Evolutionary conservation across 1,140 invertebrate genomes (phyloP).

Genomic region (Apis florea): DNA sequence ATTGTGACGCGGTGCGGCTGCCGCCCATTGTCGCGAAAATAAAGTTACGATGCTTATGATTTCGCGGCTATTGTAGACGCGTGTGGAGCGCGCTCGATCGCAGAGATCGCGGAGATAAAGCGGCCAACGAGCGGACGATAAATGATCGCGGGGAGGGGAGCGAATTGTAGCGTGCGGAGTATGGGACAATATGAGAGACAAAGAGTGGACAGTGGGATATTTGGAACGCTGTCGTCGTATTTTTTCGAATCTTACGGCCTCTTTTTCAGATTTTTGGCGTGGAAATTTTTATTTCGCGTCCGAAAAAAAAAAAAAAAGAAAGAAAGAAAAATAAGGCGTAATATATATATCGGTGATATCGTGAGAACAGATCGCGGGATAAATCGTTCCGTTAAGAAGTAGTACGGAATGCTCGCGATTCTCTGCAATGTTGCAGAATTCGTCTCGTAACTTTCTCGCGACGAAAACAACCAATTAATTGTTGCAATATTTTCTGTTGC

Average conservation of each 20-base stretch:
- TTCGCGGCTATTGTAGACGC: not conserved
- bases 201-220: not conserved
- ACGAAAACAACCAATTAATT: no score
- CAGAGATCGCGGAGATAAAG: not conserved
- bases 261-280: no score
- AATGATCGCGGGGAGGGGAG: not conserved
- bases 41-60: constrained; percentile 38
- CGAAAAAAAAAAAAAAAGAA: no score
- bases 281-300: no score
- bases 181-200: not conserved
- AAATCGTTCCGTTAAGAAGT: no score
- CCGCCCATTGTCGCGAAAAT: constrained; percentile 13
- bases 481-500: no score
- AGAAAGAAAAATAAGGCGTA: no score
- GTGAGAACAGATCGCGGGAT: no score
- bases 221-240: not conserved
- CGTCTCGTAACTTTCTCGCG: no score
- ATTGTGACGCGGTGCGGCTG: not conserved
- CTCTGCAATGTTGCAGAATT: no score
- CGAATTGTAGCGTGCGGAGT: not conserved
- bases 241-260: not conserved
- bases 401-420: no score
- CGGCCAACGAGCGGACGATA: not conserved
- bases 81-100: not conserved
- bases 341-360: no score